These are phyloP conservation scores for Graphium colonna DNA, from an alignment of 2,888 invertebrate species.

Conservation along the genomic window DNA sequence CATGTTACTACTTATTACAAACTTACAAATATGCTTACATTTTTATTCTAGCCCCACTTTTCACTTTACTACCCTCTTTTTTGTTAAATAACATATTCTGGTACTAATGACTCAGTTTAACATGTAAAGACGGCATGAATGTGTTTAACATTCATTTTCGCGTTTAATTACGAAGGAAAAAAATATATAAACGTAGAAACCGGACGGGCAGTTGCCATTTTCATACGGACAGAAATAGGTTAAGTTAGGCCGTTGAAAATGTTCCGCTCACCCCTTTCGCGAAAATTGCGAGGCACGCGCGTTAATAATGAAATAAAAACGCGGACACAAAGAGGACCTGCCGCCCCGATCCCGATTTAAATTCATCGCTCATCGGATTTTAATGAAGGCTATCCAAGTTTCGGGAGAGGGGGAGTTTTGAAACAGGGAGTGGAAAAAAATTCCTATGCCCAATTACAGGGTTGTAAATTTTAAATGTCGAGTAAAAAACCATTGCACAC, in stretches of 20 bases:
- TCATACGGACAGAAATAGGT: background rate
- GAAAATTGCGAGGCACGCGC: constrained; percentile 1
- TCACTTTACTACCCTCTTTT: background rate
- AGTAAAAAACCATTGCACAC: background rate
- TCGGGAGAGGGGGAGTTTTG: background rate
- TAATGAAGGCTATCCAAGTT: constrained; percentile 14
- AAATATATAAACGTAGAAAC: background rate
- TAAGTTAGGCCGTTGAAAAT: constrained; percentile 1
- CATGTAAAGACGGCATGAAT: background rate
- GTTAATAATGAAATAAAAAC: constrained; percentile 13
- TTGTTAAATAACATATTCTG: background rate
- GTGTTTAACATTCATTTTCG: background rate
- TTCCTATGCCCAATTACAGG: constrained; percentile 11
- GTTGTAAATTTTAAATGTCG: constrained; percentile 1
- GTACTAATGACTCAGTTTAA: background rate
- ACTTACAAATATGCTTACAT: background rate
- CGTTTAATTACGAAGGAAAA: background rate
- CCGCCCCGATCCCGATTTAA: background rate
- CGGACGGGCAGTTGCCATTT: background rate
- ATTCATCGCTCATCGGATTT: constrained; percentile 17
- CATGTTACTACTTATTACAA: background rate
- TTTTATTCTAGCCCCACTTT: too few relatives aligned
- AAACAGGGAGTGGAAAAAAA: background rate
- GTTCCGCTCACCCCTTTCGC: background rate
- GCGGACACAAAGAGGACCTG: background rate